Conservation (phyloP, 2,113 vertebrate genomes). For the Paraplagusia blochii region DNA sequence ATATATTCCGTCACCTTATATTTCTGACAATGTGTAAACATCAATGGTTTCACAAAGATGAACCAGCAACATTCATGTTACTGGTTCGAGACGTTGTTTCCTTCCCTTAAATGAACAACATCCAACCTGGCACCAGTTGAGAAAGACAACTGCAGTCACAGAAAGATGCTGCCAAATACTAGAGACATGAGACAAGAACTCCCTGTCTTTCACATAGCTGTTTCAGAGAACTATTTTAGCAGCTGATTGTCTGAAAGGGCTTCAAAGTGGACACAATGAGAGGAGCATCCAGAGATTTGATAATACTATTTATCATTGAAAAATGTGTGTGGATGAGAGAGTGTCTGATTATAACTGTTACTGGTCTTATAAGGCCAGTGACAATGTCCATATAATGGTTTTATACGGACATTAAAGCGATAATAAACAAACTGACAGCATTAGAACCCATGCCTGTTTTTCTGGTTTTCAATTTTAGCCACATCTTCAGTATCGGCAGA, state of each 20-base stretch:
- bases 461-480: slow-evolving; percentile 3
- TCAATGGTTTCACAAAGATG: rapidly evolving
- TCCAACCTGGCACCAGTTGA: neutral
- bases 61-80: too few species aligned
- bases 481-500: too few species aligned
- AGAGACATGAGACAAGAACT: too few species aligned
- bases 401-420: too few species aligned
- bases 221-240: slow-evolving; percentile 17
- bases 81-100: too few species aligned
- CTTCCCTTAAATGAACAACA: neutral
- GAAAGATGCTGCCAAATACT: neutral
- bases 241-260: neutral
- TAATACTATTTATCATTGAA: slow-evolving; percentile 34
- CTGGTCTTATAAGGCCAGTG: too few species aligned
- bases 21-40: too few species aligned
- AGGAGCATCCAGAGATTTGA: slow-evolving; percentile 28
- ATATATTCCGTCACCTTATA: too few species aligned
- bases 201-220: too few species aligned
- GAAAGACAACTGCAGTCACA: neutral
- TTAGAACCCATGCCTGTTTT: slow-evolving; percentile 24
- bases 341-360: neutral
- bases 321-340: neutral
- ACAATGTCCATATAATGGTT: too few species aligned
- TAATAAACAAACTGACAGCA: neutral
- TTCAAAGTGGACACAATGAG: slow-evolving; percentile 7